These are phyloP conservation scores for Trilocha varians DNA, from an alignment of 2,888 invertebrate species.

Conservation along the genomic window DNA sequence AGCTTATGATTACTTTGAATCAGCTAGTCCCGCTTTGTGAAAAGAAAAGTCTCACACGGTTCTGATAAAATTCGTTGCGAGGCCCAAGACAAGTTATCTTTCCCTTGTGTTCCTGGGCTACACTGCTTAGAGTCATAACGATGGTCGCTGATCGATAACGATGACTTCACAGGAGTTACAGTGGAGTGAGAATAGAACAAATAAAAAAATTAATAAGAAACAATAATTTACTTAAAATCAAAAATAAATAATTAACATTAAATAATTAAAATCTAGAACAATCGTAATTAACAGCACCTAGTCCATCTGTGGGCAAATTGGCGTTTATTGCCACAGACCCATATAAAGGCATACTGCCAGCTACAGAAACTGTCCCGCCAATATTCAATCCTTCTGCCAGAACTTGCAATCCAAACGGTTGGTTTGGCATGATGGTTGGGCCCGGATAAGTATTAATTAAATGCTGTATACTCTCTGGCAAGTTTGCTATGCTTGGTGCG, in stretches of 20 bases:
- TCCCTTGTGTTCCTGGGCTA: too few relatives aligned
- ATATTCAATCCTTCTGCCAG: slow-evolving; percentile 41
- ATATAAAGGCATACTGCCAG: slow-evolving; percentile 42
- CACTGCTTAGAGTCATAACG: too few relatives aligned
- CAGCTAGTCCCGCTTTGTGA: too few relatives aligned
- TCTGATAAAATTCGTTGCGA: too few relatives aligned
- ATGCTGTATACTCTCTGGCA: background rate
- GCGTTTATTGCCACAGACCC: slow-evolving; percentile 40
- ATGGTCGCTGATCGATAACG: too few relatives aligned
- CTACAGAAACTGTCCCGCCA: slow-evolving; percentile 36
- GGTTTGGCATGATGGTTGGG: background rate
- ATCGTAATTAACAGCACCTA: slow-evolving; percentile 31
- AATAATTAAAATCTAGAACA: slow-evolving; percentile 10
- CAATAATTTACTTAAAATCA: background rate
- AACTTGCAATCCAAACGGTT: slow-evolving; percentile 31
- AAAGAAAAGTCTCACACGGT: too few relatives aligned
- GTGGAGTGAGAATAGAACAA: too few relatives aligned
- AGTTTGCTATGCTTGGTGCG: background rate
- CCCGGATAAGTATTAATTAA: background rate
- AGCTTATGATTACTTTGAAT: too few relatives aligned
- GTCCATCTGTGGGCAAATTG: slow-evolving; percentile 35
- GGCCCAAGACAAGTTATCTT: too few relatives aligned
- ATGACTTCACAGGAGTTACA: too few relatives aligned
- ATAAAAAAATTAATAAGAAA: too few relatives aligned
- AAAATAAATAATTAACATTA: slow-evolving; percentile 1